These are phyloP conservation scores for Aptenodytes forsteri DNA, from an alignment of 2,113 vertebrate genomes.

Conservation along the genomic window DNA sequence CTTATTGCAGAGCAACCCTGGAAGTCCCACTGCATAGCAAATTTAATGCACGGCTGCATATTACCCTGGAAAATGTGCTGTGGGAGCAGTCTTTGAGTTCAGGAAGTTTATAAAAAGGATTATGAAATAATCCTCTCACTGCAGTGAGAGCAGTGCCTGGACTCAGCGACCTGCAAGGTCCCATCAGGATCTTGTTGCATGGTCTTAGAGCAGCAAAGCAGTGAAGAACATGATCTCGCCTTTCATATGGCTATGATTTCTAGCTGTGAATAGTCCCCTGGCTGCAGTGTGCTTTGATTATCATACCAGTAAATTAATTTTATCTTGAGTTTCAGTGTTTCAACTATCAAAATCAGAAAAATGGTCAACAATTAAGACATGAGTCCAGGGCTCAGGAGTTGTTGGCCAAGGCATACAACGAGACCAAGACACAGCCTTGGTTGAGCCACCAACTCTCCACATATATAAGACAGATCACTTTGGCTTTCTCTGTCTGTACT, in stretches of 20 bases:
- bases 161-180: not conserved
- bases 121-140: not conserved
- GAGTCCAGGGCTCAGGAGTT: not conserved
- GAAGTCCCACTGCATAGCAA: not conserved
- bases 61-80: not conserved
- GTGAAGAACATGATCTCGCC: not conserved
- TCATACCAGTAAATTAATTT: not conserved
- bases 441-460: not conserved
- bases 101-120: not conserved
- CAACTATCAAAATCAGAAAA: not conserved
- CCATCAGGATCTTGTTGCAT: not conserved
- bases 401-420: not conserved
- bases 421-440: not conserved
- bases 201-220: not conserved
- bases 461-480: not conserved
- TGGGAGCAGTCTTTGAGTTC: not conserved
- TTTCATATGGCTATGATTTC: not conserved
- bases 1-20: not conserved
- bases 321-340: not conserved
- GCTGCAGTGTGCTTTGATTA: not conserved
- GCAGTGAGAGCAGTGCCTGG: not conserved
- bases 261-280: not conserved
- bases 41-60: not conserved
- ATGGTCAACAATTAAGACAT: not conserved
- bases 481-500: not conserved